Percentiles rank a stretch among this genome's conserved stretches.
Conservation (phyloP, 2,888 invertebrate genomes). For the Nymphalis urticae region DNA sequence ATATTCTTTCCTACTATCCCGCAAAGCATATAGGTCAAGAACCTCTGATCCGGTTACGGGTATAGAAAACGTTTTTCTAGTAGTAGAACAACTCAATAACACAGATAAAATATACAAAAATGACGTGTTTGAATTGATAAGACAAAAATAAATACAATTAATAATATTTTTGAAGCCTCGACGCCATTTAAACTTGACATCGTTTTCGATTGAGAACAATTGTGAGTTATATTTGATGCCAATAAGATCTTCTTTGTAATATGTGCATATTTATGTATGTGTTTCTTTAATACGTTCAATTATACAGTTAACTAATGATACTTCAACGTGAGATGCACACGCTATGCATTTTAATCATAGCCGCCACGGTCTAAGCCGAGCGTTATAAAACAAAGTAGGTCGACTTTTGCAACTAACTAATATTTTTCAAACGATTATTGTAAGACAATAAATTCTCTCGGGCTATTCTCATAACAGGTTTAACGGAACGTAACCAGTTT, state of each 20-base stretch:
- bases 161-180: background rate
- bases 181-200: background rate
- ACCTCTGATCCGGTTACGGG: slow-evolving; percentile 54
- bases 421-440: slow-evolving; percentile 1
- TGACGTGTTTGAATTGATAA: background rate
- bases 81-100: background rate
- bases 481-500: slow-evolving; percentile 5
- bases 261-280: background rate
- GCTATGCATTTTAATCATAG: slow-evolving; percentile 4
- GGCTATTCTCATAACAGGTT: slow-evolving; percentile 2
- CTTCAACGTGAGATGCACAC: slow-evolving; percentile 6
- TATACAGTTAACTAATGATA: slow-evolving; percentile 11
- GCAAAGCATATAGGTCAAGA: slow-evolving; percentile 63
- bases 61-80: slow-evolving; percentile 46
- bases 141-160: background rate
- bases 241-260: background rate
- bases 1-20: slow-evolving; percentile 43
- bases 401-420: background rate
- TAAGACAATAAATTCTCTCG: slow-evolving; percentile 4
- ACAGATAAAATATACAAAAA: no score
- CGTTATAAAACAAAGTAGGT: slow-evolving; percentile 11
- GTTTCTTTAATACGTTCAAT: slow-evolving; percentile 3
- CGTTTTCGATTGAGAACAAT: slow-evolving; percentile 1
- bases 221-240: background rate
- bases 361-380: background rate